Base-by-base conservation (phyloP, 2,888 invertebrate species). In the Prosapia bicincta region DNA sequence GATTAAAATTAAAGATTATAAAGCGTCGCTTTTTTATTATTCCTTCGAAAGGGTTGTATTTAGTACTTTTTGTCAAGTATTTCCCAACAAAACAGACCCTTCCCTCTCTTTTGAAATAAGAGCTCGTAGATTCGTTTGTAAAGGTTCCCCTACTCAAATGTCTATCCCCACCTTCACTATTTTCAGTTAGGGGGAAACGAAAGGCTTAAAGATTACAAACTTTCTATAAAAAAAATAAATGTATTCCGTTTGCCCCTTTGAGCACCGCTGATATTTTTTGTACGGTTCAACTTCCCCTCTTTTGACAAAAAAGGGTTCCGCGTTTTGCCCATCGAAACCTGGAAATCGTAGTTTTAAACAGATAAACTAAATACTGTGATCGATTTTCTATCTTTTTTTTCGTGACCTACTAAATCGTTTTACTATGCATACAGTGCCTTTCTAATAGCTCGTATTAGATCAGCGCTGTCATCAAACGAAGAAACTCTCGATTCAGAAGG, bases 1-100 rank as follows among this genome's bases (percentile, higher is more conserved):
- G 78, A 78, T 78, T 72, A 78, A 78, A 78, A 76, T 76, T 78
- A 68, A 76, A 78, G 78, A 78, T 78, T 78, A 78, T 78, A 78
- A 76, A 78, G 75, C 20, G 67, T 66, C 66, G 66, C 26, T 72
- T 72, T 72, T 70, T 72, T 71, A 70, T 73, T 73, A 69, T 72
- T 73, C 72, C 66, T 54, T 74, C 54, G 70, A 78, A 78, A 76
- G 78, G 78, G 75, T 78, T 75, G 78, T 76, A 76, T 78, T 78
- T 76, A 71, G 75, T 74, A 76, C 74, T 74, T 74, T 30, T 76
- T 76, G 76, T 76, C 78, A 76, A 78, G 78, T 78, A 78, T 78
- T 77, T 78, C 71, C 75, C 75, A 78, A 76, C 76, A 76, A 73
- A 76, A 76, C 76, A 38, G 26, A 43, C 76, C 76, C 74, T 76